Percentiles rank a stretch among this genome's conserved stretches.
These are phyloP conservation scores for Alentia gelatinosa DNA, from an alignment of 2,888 invertebrate species.

Conservation along the genomic window DNA sequence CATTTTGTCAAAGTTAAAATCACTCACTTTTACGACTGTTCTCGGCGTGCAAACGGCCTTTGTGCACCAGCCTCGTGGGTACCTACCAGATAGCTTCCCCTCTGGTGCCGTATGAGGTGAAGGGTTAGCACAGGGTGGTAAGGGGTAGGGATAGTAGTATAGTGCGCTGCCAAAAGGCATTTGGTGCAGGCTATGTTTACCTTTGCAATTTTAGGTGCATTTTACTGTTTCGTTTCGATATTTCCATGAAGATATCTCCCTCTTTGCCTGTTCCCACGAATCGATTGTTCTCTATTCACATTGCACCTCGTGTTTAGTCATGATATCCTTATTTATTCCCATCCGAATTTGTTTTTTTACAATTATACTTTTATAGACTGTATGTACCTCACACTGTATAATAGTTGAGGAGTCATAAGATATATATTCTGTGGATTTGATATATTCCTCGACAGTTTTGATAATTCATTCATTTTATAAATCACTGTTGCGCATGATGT, in stretches of 20 bases:
- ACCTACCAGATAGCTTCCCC: background rate
- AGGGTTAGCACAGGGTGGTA: background rate
- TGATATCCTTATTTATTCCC: too few species aligned
- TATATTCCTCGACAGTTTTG: too few species aligned
- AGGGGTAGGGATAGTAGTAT: background rate
- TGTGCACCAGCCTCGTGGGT: background rate
- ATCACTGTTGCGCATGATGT: too few species aligned
- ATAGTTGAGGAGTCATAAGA: too few species aligned
- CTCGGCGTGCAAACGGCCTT: background rate
- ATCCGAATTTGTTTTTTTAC: too few species aligned
- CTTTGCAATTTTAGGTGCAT: background rate
- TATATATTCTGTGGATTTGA: too few species aligned
- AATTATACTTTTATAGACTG: too few species aligned
- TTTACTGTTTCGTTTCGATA: background rate
- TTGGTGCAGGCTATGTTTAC: background rate
- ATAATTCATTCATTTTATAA: too few species aligned
- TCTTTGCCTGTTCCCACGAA: background rate
- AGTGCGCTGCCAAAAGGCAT: background rate
- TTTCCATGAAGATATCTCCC: background rate
- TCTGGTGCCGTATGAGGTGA: background rate
- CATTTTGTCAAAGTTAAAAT: slow-evolving; percentile 22
- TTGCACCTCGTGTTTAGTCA: too few species aligned
- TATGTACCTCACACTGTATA: too few species aligned
- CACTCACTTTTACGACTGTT: background rate
- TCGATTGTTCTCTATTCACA: too few species aligned